phyloP scores from a whole-genome alignment of 2,888 invertebrate genomes.

The Meganola albula region DNA sequence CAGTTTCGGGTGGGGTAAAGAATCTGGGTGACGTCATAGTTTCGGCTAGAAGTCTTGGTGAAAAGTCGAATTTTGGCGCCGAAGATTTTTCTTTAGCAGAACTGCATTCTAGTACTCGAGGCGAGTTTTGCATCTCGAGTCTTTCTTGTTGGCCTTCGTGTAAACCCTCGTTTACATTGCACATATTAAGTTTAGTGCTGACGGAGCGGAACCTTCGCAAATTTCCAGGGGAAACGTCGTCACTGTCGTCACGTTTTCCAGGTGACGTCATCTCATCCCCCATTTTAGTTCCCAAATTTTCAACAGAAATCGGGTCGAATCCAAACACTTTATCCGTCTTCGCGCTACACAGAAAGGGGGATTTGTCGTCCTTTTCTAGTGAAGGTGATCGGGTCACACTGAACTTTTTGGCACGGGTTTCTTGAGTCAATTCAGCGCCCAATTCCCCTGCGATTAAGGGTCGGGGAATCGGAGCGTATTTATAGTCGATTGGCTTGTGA shows the following conservation, averaged over 20 bases:
- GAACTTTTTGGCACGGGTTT: conserved; percentile 55
- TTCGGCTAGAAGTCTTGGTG: conserved; percentile 60
- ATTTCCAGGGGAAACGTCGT: conserved; percentile 52
- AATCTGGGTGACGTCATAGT: conserved; percentile 60
- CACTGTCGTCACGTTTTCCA: too few species aligned
- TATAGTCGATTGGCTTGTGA: conserved; percentile 59
- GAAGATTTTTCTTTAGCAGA: conserved; percentile 64
- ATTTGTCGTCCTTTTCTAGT: conserved; percentile 72
- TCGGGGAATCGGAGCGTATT: conserved; percentile 57
- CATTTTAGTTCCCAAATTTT: conserved; percentile 39
- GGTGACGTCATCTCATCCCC: conserved; percentile 42
- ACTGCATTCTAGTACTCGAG: conserved; percentile 57
- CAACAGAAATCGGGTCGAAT: conserved; percentile 51
- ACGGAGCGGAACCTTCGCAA: conserved; percentile 59
- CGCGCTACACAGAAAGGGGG: conserved; percentile 54
- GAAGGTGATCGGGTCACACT: conserved; percentile 71
- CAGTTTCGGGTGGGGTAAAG: conserved; percentile 66
- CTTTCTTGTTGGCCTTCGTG: conserved; percentile 53
- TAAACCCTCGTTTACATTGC: conserved; percentile 51
- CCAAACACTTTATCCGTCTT: conserved; percentile 60
- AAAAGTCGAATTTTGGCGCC: conserved; percentile 64
- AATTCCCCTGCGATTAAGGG: conserved; percentile 54
- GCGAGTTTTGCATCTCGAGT: conserved; percentile 65
- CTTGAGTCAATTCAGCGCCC: conserved; percentile 51
- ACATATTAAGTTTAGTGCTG: conserved; percentile 64